phyloP scores from a whole-genome alignment of 1,140 invertebrate genomes.

The Cydia fagiglandana region DNA sequence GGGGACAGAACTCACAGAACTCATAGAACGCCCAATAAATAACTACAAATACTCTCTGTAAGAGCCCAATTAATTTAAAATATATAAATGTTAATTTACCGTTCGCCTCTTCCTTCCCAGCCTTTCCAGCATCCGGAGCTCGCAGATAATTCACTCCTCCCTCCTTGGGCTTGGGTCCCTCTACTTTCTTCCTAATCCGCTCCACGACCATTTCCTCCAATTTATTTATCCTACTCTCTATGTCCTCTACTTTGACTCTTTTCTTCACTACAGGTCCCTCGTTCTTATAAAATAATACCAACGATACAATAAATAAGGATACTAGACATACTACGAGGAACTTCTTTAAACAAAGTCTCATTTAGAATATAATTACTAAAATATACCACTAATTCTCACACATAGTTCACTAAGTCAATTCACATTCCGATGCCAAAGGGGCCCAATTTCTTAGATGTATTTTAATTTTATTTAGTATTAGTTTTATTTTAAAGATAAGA shows the following conservation, averaged over 20 bases:
- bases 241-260: conserved; percentile 37
- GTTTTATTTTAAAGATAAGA: too few relatives aligned
- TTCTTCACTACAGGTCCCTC: not conserved
- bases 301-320: not conserved
- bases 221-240: conserved; percentile 56
- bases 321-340: conserved; percentile 30
- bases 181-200: conserved; percentile 47
- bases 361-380: conserved; percentile 18
- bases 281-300: not conserved
- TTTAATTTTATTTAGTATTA: too few relatives aligned
- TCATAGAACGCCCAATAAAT: too few relatives aligned
- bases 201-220: conserved; percentile 61
- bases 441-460: too few relatives aligned
- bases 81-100: not conserved
- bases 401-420: not conserved
- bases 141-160: not conserved
- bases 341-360: conserved; percentile 43
- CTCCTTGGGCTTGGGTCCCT: not conserved
- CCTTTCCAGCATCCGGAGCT: not conserved
- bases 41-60: not conserved
- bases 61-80: not conserved
- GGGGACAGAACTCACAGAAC: too few relatives aligned
- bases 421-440: too few relatives aligned
- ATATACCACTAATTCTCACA: not conserved
- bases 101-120: not conserved